Conservation (phyloP, 1,140 invertebrate species). For the Sminthurides bifidus region DNA sequence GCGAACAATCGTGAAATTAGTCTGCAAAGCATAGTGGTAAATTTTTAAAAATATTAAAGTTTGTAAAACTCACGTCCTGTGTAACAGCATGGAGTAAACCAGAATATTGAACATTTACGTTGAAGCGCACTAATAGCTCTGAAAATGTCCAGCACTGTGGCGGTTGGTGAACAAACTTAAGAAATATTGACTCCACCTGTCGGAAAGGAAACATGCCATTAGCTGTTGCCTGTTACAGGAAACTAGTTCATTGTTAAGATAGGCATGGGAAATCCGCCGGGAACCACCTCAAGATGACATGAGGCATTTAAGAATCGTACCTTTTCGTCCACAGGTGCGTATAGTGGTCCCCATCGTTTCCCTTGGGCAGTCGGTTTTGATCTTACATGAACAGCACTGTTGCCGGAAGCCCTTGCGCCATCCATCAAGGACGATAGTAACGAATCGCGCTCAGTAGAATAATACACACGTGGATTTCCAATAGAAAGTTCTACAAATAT, state of each 20-base stretch:
- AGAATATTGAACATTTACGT: slow-evolving; percentile 94
- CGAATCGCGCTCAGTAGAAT: slow-evolving; percentile 79
- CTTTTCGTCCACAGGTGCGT: slow-evolving; percentile 83
- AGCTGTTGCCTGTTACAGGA: too few relatives aligned
- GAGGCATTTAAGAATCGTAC: too few relatives aligned
- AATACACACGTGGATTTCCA: slow-evolving; percentile 75
- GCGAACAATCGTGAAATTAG: slow-evolving; percentile 15
- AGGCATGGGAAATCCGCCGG: too few relatives aligned
- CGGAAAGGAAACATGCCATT: too few relatives aligned
- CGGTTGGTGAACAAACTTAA: slow-evolving; percentile 67
- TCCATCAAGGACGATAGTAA: slow-evolving; percentile 88
- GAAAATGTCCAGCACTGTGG: slow-evolving; percentile 46
- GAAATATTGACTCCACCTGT: slow-evolving; percentile 65
- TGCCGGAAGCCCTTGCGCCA: slow-evolving; percentile 89
- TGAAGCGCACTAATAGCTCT: slow-evolving; percentile 72
- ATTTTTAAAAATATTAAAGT: not conserved
- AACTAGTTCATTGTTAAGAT: too few relatives aligned
- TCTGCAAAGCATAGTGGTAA: not conserved
- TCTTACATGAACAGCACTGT: slow-evolving; percentile 91
- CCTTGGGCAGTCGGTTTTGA: slow-evolving; percentile 70
- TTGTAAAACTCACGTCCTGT: slow-evolving; percentile 66
- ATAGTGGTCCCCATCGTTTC: slow-evolving; percentile 75
- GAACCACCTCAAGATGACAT: too few relatives aligned
- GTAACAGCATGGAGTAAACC: slow-evolving; percentile 90
- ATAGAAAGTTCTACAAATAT: slow-evolving; percentile 92